Percentiles rank a stretch among this genome's conserved stretches.
Evolutionary conservation across 2,888 invertebrate species (phyloP).

Genomic region (Cabera pusaria): DNA sequence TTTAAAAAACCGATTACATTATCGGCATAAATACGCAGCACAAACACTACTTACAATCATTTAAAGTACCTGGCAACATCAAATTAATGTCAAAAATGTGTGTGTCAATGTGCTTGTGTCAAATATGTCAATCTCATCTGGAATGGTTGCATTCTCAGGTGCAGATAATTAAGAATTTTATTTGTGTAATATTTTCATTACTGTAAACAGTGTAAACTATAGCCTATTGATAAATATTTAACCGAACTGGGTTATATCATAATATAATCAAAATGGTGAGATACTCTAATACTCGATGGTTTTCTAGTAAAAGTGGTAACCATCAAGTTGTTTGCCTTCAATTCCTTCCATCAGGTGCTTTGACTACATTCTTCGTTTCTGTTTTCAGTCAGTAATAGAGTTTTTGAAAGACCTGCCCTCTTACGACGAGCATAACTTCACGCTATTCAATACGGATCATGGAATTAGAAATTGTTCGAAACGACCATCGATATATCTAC

Average conservation of each 20-base stretch:
- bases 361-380: constrained; percentile 10
- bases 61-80: too few relatives aligned
- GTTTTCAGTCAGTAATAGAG: constrained; percentile 91
- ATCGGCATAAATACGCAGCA: too few relatives aligned
- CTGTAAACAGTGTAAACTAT: constrained; percentile 35
- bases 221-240: constrained; percentile 34
- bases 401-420: constrained; percentile 96
- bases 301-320: constrained; percentile 9
- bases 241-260: constrained; percentile 33
- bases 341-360: constrained; percentile 39
- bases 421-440: constrained; percentile 95
- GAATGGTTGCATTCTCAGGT: constrained; percentile 19
- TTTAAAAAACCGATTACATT: too few relatives aligned
- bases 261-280: constrained; percentile 60
- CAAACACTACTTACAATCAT: too few relatives aligned
- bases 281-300: neutral
- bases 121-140: constrained; percentile 63
- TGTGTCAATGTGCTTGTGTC: constrained; percentile 3
- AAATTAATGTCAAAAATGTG: neutral
- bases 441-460: constrained; percentile 94
- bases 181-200: constrained; percentile 55
- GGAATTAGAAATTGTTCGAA: constrained; percentile 92
- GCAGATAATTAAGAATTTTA: constrained; percentile 45
- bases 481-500: constrained; percentile 95
- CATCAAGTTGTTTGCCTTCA: too few relatives aligned